These are phyloP conservation scores for Halichoerus grypus DNA, from an alignment of 2,113 vertebrate species.

Conservation along the genomic window DNA sequence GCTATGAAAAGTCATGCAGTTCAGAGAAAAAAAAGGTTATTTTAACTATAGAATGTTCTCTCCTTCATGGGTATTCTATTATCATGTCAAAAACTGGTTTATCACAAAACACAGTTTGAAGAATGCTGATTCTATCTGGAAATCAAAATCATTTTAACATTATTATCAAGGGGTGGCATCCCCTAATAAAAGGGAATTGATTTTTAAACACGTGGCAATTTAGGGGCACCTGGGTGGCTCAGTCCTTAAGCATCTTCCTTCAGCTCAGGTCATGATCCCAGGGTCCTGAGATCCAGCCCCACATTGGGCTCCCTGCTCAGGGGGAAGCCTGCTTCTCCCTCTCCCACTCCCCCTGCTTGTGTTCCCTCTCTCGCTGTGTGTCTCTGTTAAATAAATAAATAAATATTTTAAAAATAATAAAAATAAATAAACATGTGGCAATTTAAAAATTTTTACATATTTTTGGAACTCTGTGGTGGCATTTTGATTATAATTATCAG, in stretches of 20 bases:
- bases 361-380: too few relatives aligned
- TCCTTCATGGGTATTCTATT: neutral
- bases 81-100: slow-evolving; percentile 34
- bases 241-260: too few relatives aligned
- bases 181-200: neutral
- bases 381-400: too few relatives aligned
- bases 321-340: too few relatives aligned
- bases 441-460: neutral
- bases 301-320: too few relatives aligned
- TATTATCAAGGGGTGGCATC: neutral
- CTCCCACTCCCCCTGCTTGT: too few relatives aligned
- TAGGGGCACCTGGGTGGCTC: too few relatives aligned
- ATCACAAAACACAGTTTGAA: neutral
- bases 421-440: neutral
- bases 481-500: slow-evolving; percentile 26
- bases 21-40: neutral
- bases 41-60: neutral
- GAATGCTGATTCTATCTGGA: slow-evolving; percentile 19
- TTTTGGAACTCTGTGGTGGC: neutral
- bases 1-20: slow-evolving; percentile 33
- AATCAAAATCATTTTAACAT: slow-evolving; percentile 52
- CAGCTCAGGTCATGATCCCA: too few relatives aligned
- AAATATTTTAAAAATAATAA: too few relatives aligned
- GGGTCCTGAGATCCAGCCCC: too few relatives aligned
- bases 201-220: neutral